Base-by-base conservation (phyloP, 1,140 invertebrate species). In the Ectropis grisescens region DNA sequence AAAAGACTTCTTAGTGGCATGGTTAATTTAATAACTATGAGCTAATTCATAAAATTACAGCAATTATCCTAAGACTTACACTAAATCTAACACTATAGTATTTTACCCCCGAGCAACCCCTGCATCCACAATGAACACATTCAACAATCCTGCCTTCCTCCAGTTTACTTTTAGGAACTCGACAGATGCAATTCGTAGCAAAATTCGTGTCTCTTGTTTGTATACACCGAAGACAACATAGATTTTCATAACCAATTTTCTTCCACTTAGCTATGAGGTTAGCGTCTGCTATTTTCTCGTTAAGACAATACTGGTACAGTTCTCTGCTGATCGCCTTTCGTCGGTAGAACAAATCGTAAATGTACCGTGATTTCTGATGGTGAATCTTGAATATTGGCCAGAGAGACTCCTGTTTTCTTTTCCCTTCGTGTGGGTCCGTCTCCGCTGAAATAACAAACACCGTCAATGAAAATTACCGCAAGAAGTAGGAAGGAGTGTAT, bases 181-280 rank as follows among this genome's bases (percentile, higher is more conserved):
- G 83, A 70, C 98, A 99, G 43, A 99, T 99, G 64, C 98, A 99
- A 76, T 99, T 99, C 0, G 98, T 99, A 1, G 94, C 96, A 84
- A 99, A 99, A 82, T 99, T 99, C 1, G 98, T 99, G 62, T 99
- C 97, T 59, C 97, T 88, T 0, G 95, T 95, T 67, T 99, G 98
- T 62, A 99, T 99, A 70, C 98, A 99, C 7, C 97, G 85, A n/a
- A 99, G 82, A 75, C 98, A 99, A 64, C 98, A 99, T 2, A 99
- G 82, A 72, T 99, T 99, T 82, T 99, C 98, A 84, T 99, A 99
- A 0, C 98, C 98, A 48, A 96, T 93, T 79, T 99, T 99, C 72
- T 99, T 99, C 98, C 98, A 99, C 72, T 99, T 99, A 0, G 98
- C 98, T 57, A 99, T 99, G 1, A 99, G 82, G 69, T 98, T 98